Base-by-base conservation (phyloP, 2,888 invertebrate species). In the Pristionchus entomophagus region DNA sequence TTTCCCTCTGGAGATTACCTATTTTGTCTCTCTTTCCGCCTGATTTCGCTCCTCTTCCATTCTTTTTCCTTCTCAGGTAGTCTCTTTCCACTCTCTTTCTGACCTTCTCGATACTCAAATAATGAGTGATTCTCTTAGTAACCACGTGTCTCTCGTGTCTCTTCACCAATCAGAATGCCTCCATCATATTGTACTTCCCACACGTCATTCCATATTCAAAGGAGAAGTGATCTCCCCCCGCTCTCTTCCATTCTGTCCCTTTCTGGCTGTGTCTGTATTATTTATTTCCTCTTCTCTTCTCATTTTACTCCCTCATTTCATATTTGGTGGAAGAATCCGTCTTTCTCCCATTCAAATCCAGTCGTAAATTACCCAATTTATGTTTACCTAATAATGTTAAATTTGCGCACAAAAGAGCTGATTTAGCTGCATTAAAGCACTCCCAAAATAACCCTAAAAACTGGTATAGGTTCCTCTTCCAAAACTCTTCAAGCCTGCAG, bases 231-330 rank as follows among this genome's bases (percentile, higher is more conserved):
- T 73, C 41, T 56, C 22, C 45, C 73, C 73, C n/a, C n/a, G 22
- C 45, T 41, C 41, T 12, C 29, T 35, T 65, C 41, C 73, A 41
- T 73, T 73, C 41, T 45, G 73, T 73, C 73, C 38, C 65, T 45
- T 73, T 45, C 41, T 73, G 41, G 22, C 10, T 73, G n/a, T 2
- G 51, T 78, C 51, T 51, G 51, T 78, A 78, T 51, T 51, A 78
- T 78, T 78, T 78, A 78, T 78, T 78, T 77, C 77, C 78, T 4
- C 78, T 78, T 78, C 78, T 51, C 41, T 51, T 49, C 78, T 78
- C 45, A 45, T 29, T 45, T 77, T 45, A 26, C 77, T 35, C n/a
- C 73, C 41, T 49, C 29, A n/a, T 45, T 19, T 17, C 2, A 22
- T 29, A n/a, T 41, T 10, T 29, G 26, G 22, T 69, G 35, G 38